Evolutionary conservation across 2,113 vertebrate species (phyloP).

Genomic region (Hyperoodon ampullatus): DNA sequence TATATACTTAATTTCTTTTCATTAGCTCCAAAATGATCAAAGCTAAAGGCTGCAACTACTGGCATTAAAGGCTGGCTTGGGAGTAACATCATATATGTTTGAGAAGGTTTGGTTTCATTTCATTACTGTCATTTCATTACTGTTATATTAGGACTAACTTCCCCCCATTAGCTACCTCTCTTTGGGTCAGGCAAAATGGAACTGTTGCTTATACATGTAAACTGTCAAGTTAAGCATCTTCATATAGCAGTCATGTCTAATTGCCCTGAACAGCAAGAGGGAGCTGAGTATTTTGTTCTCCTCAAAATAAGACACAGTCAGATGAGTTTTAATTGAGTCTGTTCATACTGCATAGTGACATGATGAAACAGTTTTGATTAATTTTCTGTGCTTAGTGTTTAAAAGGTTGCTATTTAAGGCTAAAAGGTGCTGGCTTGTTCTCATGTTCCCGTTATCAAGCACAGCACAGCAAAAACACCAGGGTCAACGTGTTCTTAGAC

Average conservation of each 20-base stretch:
- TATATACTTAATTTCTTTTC: neutral
- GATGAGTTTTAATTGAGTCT: neutral
- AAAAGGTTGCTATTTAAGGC: neutral
- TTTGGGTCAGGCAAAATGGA: neutral
- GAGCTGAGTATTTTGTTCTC: neutral
- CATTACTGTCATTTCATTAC: neutral
- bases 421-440: neutral
- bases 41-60: neutral
- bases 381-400: neutral
- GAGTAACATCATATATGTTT: neutral
- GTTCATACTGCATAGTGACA: neutral
- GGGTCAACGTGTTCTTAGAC: too few species aligned
- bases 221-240: fast-evolving
- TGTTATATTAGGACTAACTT: neutral
- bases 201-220: neutral
- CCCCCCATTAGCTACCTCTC: neutral
- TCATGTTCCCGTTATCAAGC: neutral
- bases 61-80: neutral
- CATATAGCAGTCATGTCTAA: fast-evolving
- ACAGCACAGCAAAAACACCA: neutral
- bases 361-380: neutral
- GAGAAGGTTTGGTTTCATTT: neutral
- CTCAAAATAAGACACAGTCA: neutral
- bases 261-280: neutral
- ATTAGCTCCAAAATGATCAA: neutral